Evolutionary conservation across 2,797 vertebrate species (phyloP), one percentile per base, ranked within the genome.

Genomic region (Vespertilio murinus): DNA sequence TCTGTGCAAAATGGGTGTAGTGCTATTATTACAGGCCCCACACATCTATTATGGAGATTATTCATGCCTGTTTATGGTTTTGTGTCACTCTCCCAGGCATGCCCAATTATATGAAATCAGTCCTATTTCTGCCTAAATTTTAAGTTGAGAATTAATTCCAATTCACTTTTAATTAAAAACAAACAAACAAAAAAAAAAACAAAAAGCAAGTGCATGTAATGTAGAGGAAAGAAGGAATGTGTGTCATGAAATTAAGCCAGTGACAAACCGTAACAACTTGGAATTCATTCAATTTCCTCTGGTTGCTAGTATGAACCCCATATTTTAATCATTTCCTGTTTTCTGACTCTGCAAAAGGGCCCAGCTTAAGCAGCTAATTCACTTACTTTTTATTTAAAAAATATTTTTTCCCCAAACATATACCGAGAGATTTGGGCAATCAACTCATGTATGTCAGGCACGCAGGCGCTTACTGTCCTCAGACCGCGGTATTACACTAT

Each of bases 301-400:
- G 70, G 28, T 93, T 77, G 56, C 45, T 65, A 38, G 45, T 42
- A 65, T 79, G 71, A 93, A 89, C 0, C 11, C 25, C 35, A 30
- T 45, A 10, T 84, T 94, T 94, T 88, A 88, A 93, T 85, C 59
- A 75, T 87, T 83, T 95, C 81, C 64, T 94, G 61, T 64, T 80
- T 96, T 59, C 61, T 49, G 30, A 95, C 47, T 85, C 47, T 70
- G 70, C 86, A 69, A 75, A 95, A 82, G 1, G 22, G n/a, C 54
- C 61, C 82, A 71, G 13, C 23, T 88, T 45, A 88, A 88, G 88
- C 28, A 89, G 69, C 45, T 59, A 93, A 86, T 87, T 78, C 47
- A 23, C 28, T 65, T 79, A 16, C 30, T 28, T 56, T 56, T 64
- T 61, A 18, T 59, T 73, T 14, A 16, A 1, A 14, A 65, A 88